phyloP scores from a whole-genome alignment of 2,888 invertebrate genomes.

The Stegana nigrithorax region DNA sequence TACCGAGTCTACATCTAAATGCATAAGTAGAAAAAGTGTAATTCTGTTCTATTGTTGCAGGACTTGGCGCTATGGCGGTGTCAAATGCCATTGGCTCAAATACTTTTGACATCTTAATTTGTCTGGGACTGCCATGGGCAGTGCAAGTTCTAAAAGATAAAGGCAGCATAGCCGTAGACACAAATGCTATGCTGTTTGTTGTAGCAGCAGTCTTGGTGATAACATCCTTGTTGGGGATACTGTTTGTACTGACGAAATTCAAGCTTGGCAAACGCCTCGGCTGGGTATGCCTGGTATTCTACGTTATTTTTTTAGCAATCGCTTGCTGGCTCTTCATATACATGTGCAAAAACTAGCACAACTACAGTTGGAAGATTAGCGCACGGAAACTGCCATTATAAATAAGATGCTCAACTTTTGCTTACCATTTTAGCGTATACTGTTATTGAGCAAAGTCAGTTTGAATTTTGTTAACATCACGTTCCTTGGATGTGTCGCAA shows the following conservation, averaged over 20 bases:
- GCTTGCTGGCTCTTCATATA: background rate
- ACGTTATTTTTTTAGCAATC: background rate
- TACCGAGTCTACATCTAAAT: background rate
- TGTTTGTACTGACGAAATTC: background rate
- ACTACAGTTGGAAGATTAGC: too few relatives aligned
- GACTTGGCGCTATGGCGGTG: slow-evolving; percentile 73
- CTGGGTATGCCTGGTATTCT: background rate
- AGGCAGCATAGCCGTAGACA: background rate
- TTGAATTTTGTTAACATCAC: too few relatives aligned
- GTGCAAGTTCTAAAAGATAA: too few relatives aligned
- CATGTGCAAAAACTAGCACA: background rate
- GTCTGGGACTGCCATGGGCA: slow-evolving; percentile 84
- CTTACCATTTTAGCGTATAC: too few relatives aligned
- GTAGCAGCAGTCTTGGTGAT: background rate
- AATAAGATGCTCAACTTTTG: too few relatives aligned
- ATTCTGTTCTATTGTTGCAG: slow-evolving; percentile 63
- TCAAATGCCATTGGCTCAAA: slow-evolving; percentile 86
- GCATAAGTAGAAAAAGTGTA: too few relatives aligned
- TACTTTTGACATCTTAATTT: slow-evolving; percentile 83
- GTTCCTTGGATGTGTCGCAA: too few relatives aligned
- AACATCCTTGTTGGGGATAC: background rate
- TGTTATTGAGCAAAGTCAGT: too few relatives aligned
- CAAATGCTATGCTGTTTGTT: background rate
- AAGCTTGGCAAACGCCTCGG: background rate
- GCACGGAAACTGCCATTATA: too few relatives aligned